A percentile compares a stretch with the other conserved stretches of the same genome.
phyloP scores from a whole-genome alignment of 2,113 vertebrate species.

The Agelaius tricolor region DNA sequence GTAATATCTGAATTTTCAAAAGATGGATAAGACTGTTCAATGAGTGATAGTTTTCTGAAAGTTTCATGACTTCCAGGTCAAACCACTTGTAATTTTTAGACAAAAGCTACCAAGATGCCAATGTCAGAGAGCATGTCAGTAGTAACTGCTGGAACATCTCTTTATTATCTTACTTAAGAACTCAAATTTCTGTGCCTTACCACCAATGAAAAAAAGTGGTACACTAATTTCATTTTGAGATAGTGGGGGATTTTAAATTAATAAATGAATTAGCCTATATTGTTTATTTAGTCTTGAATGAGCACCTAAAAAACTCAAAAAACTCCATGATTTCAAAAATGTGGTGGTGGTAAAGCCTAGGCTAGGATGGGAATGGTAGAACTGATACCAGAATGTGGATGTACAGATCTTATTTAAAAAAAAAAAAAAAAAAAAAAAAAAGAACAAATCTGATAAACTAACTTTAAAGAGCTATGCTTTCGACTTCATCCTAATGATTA shows the following conservation, averaged over 20 bases:
- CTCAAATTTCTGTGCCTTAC: not conserved
- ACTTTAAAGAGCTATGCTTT: not conserved
- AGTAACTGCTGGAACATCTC: not conserved
- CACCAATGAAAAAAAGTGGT: not conserved
- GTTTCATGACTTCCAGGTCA: not conserved
- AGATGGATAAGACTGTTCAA: not conserved
- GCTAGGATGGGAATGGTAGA: not conserved
- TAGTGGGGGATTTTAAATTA: not conserved
- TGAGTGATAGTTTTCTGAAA: not conserved
- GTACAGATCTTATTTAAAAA: not conserved
- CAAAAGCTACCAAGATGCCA: not conserved
- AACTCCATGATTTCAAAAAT: not conserved
- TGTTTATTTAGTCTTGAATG: not conserved
- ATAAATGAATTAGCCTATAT: not conserved
- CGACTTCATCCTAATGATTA: not conserved
- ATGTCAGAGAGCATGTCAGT: not conserved
- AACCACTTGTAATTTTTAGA: not conserved
- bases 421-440: not conserved
- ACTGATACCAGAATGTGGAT: not conserved
- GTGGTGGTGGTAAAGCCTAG: not conserved
- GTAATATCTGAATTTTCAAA: not conserved
- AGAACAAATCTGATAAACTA: not conserved
- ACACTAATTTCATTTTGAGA: slow-evolving; percentile 17
- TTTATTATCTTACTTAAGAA: not conserved
- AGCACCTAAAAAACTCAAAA: not conserved